A percentile compares a stretch with the other conserved stretches of the same genome.
phyloP scores from a whole-genome alignment of 2,797 vertebrate genomes.

The Manis crassicaudata region DNA sequence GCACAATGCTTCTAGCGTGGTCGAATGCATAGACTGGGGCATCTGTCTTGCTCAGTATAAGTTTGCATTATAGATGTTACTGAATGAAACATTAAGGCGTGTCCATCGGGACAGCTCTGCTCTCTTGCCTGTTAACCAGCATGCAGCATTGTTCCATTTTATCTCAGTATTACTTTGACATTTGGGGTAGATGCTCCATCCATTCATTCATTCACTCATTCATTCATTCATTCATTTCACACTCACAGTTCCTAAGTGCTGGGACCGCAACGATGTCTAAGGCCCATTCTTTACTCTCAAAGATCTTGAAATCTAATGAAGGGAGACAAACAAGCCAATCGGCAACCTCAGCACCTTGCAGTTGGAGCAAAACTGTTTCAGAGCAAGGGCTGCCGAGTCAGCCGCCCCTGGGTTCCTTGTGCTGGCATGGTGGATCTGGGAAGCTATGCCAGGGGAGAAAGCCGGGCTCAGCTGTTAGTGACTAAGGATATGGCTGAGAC shows the following conservation, averaged over 20 bases:
- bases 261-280: neutral
- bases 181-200: neutral
- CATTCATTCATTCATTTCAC: neutral
- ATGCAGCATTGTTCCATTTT: neutral
- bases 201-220: neutral
- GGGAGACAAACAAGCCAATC: neutral
- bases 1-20: neutral
- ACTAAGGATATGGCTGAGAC: neutral
- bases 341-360: rapidly evolving
- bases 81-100: constrained; percentile 59
- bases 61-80: constrained; percentile 67
- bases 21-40: neutral
- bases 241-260: neutral
- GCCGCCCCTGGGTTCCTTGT: neutral
- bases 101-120: neutral
- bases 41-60: constrained; percentile 40
- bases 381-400: neutral
- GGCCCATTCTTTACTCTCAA: neutral
- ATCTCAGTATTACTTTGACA: neutral
- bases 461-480: neutral
- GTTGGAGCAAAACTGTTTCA: neutral
- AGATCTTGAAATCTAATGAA: constrained; percentile 1
- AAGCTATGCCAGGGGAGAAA: neutral
- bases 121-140: constrained; percentile 9
- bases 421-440: neutral